A percentile compares a stretch with the other conserved stretches of the same genome.
These are phyloP conservation scores for Byasa hedistus DNA, from an alignment of 2,888 invertebrate species.

Conservation along the genomic window DNA sequence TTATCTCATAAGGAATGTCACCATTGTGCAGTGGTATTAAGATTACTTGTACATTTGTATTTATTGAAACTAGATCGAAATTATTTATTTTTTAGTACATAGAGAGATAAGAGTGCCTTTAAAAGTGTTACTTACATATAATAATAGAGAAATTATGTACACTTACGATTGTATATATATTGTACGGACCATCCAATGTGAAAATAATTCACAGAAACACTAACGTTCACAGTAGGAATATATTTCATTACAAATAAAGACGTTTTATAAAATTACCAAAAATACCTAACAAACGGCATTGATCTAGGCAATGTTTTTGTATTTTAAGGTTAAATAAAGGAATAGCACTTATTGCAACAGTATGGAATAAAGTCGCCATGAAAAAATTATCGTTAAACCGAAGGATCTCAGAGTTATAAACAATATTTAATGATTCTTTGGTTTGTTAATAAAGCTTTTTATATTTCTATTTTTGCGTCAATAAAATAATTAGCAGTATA, in stretches of 20 bases:
- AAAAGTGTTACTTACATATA: conserved; percentile 4
- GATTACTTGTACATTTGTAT: conserved; percentile 19
- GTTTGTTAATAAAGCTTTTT: background rate
- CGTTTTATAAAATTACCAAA: background rate
- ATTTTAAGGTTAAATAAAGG: background rate
- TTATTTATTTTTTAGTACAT: conserved; percentile 1
- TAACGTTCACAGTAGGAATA: too few relatives aligned
- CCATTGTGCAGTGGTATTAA: conserved; percentile 15
- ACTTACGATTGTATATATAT: background rate
- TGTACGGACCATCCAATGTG: background rate
- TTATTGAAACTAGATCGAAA: conserved; percentile 6
- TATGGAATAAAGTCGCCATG: background rate
- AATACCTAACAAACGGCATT: background rate
- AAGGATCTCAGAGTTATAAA: background rate
- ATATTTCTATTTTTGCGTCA: background rate
- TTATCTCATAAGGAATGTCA: conserved; percentile 13
- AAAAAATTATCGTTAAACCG: background rate
- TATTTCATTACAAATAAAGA: too few relatives aligned
- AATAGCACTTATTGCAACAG: background rate
- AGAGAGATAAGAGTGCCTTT: conserved; percentile 5
- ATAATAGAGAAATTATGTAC: background rate
- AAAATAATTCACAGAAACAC: background rate
- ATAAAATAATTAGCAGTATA: background rate
- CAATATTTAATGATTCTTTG: background rate
- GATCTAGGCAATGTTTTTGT: background rate